A percentile compares a stretch with the other conserved stretches of the same genome.
Evolutionary conservation across 2,888 invertebrate genomes (phyloP).

Genomic region (Schizotus pectinicornis): DNA sequence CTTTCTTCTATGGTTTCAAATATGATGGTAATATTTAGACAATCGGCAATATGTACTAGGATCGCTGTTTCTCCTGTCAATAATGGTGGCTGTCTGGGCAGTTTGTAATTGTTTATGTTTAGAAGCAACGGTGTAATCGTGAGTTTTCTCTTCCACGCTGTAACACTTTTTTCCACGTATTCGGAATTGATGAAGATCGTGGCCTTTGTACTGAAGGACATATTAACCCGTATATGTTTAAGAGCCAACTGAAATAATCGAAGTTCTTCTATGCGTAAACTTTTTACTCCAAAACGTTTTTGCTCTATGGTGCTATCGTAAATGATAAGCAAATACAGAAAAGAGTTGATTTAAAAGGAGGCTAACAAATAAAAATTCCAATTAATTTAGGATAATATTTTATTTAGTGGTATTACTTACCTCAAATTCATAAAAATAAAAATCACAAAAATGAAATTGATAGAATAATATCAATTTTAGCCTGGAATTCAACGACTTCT

Average conservation of each 20-base stretch:
- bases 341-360: slow-evolving; percentile 17
- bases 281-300: slow-evolving; percentile 16
- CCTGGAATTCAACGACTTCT: background rate
- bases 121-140: too few species aligned
- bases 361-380: slow-evolving; percentile 14
- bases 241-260: slow-evolving; percentile 19
- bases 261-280: slow-evolving; percentile 20
- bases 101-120: too few species aligned
- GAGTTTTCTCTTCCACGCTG: slow-evolving; percentile 8
- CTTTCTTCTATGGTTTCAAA: background rate
- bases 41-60: background rate
- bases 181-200: slow-evolving; percentile 2
- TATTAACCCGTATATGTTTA: slow-evolving; percentile 3
- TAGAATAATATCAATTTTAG: slow-evolving; percentile 13
- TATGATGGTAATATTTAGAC: background rate
- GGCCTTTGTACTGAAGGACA: slow-evolving; percentile 5
- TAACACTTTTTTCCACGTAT: slow-evolving; percentile 9
- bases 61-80: background rate
- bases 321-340: slow-evolving; percentile 18
- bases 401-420: slow-evolving; percentile 17
- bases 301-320: slow-evolving; percentile 15
- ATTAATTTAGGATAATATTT: slow-evolving; percentile 17
- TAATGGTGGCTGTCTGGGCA: background rate
- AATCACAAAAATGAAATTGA: slow-evolving; percentile 15
- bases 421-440: slow-evolving; percentile 17